Base-by-base conservation (phyloP, 2,797 vertebrate species). In the Tachyglossus aculeatus region DNA sequence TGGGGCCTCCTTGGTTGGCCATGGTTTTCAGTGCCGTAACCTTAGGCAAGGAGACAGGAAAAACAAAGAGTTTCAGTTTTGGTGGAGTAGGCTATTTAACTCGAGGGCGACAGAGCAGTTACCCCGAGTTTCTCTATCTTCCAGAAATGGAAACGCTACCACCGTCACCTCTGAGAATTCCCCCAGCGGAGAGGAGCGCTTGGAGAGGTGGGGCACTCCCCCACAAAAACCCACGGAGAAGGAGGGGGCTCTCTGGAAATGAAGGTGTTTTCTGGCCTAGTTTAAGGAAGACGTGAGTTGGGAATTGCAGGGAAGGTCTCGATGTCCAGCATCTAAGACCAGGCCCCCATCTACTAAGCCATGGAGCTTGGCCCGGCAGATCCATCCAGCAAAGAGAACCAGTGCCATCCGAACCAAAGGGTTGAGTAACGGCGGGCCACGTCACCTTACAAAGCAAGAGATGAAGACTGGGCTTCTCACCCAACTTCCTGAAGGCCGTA, bases 1-100 rank as follows among this genome's bases (percentile, higher is more conserved):
- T 97, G 48, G 98, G 97, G 33, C 98, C 98, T 80, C 97, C 97
- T 87, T 98, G 95, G 74, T 91, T 95, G 33, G 95, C 96, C 96
- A 96, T 98, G 5, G 95, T 94, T 91, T 96, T 98, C 67, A 99
- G 90, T 52, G 96, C 95, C 57, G 94, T 89, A 48, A 98, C 96
- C 98, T 91, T 91, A 76, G 84, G 21, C 34, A 64, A 79, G 18
- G 9, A 84, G 47, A 92, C 34, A 47, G 73, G 81, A 18, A 86
- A 36, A 67, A 68, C 1, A 0, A 53, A 31, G 33, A 14, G 31
- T 54, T 48, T 73, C 59, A 64, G 45, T 71, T 63, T 33, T n/a
- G n/a, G n/a, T n/a, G n/a, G n/a, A n/a, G n/a, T n/a, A n/a, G n/a
- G n/a, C n/a, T n/a, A n/a, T n/a, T n/a, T n/a, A n/a, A n/a, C n/a